These are phyloP conservation scores for Oncorhynchus keta DNA, from an alignment of 2,113 vertebrate genomes.

Conservation along the genomic window DNA sequence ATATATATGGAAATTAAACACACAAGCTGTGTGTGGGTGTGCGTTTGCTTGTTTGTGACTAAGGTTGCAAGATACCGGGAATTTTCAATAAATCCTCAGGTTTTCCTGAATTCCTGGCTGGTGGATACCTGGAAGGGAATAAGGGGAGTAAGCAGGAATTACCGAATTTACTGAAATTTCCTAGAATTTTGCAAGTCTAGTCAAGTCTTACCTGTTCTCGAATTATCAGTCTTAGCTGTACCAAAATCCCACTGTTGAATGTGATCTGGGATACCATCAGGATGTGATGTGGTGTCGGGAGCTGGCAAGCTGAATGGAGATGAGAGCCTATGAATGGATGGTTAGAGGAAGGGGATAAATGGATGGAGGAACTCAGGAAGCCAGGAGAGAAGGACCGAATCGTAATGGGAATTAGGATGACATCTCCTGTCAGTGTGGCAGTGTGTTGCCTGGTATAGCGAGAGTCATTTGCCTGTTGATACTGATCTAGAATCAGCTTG, in stretches of 20 bases:
- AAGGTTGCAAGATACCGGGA: too few species aligned
- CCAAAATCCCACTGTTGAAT: too few species aligned
- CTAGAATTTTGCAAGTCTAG: too few species aligned
- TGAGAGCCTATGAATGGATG: slow-evolving; percentile 64
- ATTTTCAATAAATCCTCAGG: neutral
- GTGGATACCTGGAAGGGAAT: too few species aligned
- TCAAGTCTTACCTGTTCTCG: neutral
- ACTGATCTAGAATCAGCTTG: neutral
- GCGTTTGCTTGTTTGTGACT: neutral
- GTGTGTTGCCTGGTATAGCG: neutral
- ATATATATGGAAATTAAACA: neutral
- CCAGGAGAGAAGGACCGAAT: neutral
- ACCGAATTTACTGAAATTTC: too few species aligned
- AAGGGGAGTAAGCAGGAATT: too few species aligned
- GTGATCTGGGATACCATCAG: too few species aligned
- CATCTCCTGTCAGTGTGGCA: neutral
- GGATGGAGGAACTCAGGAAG: slow-evolving; percentile 55
- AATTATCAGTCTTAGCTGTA: neutral
- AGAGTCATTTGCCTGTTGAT: neutral
- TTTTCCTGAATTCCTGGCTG: too few species aligned
- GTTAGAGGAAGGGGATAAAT: neutral
- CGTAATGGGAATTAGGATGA: neutral
- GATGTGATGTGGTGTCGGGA: neutral
- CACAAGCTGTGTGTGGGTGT: slow-evolving; percentile 25
- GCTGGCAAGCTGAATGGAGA: slow-evolving; percentile 68